phyloP scores from a whole-genome alignment of 2,113 vertebrate species.

The Nerophis lumbriciformis region DNA sequence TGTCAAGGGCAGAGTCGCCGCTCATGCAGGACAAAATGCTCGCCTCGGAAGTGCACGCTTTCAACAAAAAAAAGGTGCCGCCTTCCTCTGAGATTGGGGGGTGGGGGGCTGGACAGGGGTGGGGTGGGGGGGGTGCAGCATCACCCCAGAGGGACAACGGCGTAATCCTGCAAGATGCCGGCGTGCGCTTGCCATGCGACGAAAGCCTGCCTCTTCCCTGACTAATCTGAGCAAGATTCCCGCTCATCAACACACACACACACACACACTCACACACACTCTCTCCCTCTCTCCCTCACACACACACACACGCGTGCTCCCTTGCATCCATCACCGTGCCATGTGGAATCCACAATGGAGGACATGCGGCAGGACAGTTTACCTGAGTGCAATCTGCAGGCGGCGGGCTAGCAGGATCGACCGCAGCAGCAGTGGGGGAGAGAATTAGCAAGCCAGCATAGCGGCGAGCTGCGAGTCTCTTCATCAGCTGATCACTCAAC shows the following conservation, averaged over 20 bases:
- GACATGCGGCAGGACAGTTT: slow-evolving; percentile 69
- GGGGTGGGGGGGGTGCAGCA: slow-evolving; percentile 43
- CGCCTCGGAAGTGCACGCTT: background rate
- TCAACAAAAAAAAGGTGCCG: too few species aligned
- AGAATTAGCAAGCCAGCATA: slow-evolving; percentile 99
- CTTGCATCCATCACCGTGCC: slow-evolving; percentile 61
- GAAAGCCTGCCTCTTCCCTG: slow-evolving; percentile 58
- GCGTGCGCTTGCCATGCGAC: slow-evolving; percentile 42
- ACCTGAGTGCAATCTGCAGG: slow-evolving; percentile 97
- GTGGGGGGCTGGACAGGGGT: background rate
- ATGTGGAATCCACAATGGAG: slow-evolving; percentile 66
- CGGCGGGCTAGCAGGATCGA: slow-evolving; percentile 82
- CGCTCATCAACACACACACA: slow-evolving; percentile 62
- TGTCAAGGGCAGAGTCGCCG: slow-evolving; percentile 38
- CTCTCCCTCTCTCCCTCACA: slow-evolving; percentile 12
- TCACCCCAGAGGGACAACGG: slow-evolving; percentile 66
- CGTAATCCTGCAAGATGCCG: slow-evolving; percentile 55
- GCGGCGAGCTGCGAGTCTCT: slow-evolving; percentile 99
- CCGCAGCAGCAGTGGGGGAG: slow-evolving; percentile 97
- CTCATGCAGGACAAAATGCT: background rate
- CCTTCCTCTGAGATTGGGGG: background rate
- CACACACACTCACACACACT: slow-evolving; percentile 36
- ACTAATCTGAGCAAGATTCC: slow-evolving; percentile 68
- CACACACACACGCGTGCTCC: background rate
- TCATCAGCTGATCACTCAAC: slow-evolving; percentile 99